phyloP scores from a whole-genome alignment of 1,140 invertebrate species.

The Sminthurides bifidus region DNA sequence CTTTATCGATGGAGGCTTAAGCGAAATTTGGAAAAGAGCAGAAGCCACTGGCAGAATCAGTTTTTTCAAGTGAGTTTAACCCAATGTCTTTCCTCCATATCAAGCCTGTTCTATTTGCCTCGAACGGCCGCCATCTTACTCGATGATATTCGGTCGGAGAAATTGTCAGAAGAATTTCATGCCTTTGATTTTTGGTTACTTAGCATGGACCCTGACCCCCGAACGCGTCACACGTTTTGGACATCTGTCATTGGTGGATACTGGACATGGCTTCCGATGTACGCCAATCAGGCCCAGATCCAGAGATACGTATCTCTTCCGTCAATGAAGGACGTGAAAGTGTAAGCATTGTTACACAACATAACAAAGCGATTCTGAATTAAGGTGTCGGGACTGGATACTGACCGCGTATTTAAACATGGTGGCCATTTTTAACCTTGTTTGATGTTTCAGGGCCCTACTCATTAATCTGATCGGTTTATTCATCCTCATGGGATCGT shows the following conservation, averaged over 20 bases:
- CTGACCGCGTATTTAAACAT: no score
- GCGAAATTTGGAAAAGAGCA: conserved; percentile 38
- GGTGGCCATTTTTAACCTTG: no score
- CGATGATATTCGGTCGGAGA: neutral
- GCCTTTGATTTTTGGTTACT: neutral
- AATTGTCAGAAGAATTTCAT: neutral
- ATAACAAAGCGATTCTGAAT: neutral
- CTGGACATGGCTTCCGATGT: conserved; percentile 22
- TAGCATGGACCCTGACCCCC: conserved; percentile 19
- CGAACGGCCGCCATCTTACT: no score
- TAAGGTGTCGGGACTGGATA: no score
- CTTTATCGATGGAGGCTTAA: conserved; percentile 39
- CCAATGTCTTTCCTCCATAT: no score
- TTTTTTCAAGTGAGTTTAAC: conserved; percentile 44
- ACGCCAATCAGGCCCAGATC: conserved; percentile 24
- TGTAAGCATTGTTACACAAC: conserved; percentile 14
- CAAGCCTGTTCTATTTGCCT: no score
- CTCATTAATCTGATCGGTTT: conserved; percentile 23
- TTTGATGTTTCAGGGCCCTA: conserved; percentile 38
- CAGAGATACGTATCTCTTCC: conserved; percentile 26
- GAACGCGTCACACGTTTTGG: conserved; percentile 22
- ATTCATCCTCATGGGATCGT: conserved; percentile 18
- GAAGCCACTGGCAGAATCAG: conserved; percentile 36
- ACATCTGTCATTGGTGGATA: conserved; percentile 23
- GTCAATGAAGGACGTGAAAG: conserved; percentile 9